These are phyloP conservation scores for Gymnothorax javanicus DNA, from an alignment of 2,797 vertebrate genomes.

Conservation along the genomic window DNA sequence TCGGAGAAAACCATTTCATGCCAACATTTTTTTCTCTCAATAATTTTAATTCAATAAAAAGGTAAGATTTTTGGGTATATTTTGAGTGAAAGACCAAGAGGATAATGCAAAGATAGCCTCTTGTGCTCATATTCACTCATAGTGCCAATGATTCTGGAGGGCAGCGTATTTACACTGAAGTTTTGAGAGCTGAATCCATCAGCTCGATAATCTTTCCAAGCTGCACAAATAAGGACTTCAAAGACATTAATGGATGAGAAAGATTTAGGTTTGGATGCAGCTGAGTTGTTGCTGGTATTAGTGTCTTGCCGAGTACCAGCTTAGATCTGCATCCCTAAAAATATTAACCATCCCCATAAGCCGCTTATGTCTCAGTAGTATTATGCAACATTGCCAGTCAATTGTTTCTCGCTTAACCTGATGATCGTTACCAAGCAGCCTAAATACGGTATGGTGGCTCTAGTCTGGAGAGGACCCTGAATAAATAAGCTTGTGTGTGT, in stretches of 20 bases:
- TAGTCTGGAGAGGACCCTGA: not conserved
- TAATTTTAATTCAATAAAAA: too few species aligned
- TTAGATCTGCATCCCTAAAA: conserved; percentile 22
- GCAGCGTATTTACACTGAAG: not conserved
- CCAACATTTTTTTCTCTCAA: too few species aligned
- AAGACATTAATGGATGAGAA: not conserved
- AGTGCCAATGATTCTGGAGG: too few species aligned
- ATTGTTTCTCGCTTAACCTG: not conserved
- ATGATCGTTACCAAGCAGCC: not conserved
- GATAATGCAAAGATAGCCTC: too few species aligned
- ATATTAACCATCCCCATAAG: conserved; percentile 19
- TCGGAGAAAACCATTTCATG: too few species aligned
- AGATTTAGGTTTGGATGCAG: not conserved
- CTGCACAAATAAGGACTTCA: not conserved
- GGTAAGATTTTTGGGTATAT: too few species aligned
- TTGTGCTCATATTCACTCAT: too few species aligned
- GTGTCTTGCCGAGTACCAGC: not conserved
- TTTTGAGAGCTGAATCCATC: not conserved
- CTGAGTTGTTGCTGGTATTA: not conserved
- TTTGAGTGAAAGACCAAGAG: too few species aligned
- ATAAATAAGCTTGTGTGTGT: not conserved
- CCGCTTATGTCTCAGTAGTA: not conserved
- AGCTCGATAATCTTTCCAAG: not conserved
- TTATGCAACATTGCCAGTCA: conserved; percentile 15
- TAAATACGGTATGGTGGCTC: not conserved